Evolutionary conservation across 2,888 invertebrate genomes (phyloP).

Genomic region (Exephanes ischioxanthus): DNA sequence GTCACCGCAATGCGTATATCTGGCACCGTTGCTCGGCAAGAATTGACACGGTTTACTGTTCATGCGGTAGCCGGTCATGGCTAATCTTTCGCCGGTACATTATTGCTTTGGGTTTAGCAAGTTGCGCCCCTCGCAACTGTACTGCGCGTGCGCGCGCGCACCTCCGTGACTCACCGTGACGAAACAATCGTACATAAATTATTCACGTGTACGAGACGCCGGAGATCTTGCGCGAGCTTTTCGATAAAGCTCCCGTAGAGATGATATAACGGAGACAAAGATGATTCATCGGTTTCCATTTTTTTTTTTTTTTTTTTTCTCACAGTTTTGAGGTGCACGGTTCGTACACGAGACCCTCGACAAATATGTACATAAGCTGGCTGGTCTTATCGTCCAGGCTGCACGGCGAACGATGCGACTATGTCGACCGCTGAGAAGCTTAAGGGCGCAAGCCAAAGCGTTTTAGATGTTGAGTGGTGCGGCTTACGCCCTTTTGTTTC

Average conservation of each 20-base stretch:
- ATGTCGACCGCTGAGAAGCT: neutral
- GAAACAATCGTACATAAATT: conserved; percentile 9
- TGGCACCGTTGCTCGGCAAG: conserved; percentile 22
- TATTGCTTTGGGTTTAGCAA: conserved; percentile 2
- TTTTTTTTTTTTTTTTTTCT: neutral
- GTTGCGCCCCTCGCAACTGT: neutral
- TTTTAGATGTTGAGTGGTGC: neutral
- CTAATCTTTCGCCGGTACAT: conserved; percentile 24
- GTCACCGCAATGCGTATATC: neutral
- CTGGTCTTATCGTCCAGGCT: neutral
- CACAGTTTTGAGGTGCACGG: neutral
- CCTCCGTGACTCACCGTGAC: neutral
- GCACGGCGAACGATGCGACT: neutral
- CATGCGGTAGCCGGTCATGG: conserved; percentile 27
- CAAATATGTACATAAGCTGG: conserved; percentile 9
- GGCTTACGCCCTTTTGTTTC: neutral
- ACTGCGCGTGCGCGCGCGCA: neutral
- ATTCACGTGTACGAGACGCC: neutral
- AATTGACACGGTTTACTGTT: conserved; percentile 27
- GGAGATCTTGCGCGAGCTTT: conserved; percentile 5
- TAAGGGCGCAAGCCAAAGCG: neutral
- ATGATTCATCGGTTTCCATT: neutral
- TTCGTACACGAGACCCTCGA: conserved; percentile 1
- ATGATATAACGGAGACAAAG: neutral
- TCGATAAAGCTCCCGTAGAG: neutral